These are phyloP conservation scores for Geopemphigus sp. DNA, from an alignment of 1,140 invertebrate species.

Conservation along the genomic window DNA sequence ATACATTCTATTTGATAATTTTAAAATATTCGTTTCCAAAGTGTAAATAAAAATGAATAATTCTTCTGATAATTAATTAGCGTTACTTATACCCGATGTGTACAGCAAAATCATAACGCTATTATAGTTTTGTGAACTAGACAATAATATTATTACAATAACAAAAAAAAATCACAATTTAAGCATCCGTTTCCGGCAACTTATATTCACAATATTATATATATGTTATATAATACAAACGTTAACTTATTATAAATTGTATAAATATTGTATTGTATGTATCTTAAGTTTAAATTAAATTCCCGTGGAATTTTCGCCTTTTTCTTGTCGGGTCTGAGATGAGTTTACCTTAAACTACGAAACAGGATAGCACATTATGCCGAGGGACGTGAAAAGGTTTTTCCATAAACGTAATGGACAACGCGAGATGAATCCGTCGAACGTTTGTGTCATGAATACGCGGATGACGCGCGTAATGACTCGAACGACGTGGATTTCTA, in stretches of 20 bases:
- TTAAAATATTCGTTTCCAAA: not conserved
- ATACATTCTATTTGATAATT: too few species aligned
- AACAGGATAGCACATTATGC: not conserved
- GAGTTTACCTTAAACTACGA: not conserved
- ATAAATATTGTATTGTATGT: not conserved
- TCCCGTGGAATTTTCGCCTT: not conserved
- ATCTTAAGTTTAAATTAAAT: not conserved
- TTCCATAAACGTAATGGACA: not conserved
- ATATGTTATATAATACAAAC: not conserved
- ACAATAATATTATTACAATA: not conserved
- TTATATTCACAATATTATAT: slow-evolving; percentile 4
- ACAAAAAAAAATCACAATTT: slow-evolving; percentile 7
- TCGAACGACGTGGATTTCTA: not conserved
- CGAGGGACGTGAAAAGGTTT: not conserved
- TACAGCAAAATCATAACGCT: not conserved
- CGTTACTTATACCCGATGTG: not conserved
- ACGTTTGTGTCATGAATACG: not conserved
- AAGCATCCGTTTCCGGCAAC: not conserved
- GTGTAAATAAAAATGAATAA: too few species aligned
- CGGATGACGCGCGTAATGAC: not conserved
- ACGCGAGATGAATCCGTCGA: not conserved
- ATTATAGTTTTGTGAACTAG: not conserved
- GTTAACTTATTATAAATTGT: slow-evolving; percentile 8
- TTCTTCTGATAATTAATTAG: not conserved
- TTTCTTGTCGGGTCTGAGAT: too few species aligned